phyloP scores from a whole-genome alignment of 2,113 vertebrate species.

The Galeopterus variegatus region DNA sequence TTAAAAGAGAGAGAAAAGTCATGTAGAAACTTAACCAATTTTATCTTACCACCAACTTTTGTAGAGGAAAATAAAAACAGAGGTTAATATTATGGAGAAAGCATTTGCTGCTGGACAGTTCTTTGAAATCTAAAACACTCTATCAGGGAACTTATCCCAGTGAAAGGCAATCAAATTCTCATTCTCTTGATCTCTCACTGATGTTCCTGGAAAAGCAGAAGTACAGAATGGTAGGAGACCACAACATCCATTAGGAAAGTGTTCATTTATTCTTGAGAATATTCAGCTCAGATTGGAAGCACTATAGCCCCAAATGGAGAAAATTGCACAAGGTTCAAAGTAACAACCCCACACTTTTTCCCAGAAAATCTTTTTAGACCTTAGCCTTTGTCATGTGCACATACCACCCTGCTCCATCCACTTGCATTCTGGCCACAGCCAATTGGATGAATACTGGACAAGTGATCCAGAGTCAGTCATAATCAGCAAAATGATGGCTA shows the following conservation, averaged over 20 bases:
- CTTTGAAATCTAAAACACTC: background rate
- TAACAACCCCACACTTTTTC: background rate
- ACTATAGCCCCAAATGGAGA: background rate
- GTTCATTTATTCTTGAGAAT: background rate
- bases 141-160: background rate
- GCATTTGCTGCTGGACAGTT: background rate
- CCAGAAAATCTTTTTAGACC: background rate
- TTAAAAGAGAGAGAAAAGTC: background rate
- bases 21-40: background rate
- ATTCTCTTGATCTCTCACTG: background rate
- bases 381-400: background rate
- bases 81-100: background rate
- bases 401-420: background rate
- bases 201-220: background rate
- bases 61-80: background rate
- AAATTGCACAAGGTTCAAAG: background rate
- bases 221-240: background rate
- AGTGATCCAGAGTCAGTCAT: background rate
- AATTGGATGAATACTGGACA: background rate
- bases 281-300: background rate
- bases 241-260: background rate
- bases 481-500: background rate
- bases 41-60: background rate
- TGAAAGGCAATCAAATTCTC: background rate
- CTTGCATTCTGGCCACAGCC: background rate